Conservation (phyloP, 2,113 vertebrate genomes). For the Platichthys stellatus region DNA sequence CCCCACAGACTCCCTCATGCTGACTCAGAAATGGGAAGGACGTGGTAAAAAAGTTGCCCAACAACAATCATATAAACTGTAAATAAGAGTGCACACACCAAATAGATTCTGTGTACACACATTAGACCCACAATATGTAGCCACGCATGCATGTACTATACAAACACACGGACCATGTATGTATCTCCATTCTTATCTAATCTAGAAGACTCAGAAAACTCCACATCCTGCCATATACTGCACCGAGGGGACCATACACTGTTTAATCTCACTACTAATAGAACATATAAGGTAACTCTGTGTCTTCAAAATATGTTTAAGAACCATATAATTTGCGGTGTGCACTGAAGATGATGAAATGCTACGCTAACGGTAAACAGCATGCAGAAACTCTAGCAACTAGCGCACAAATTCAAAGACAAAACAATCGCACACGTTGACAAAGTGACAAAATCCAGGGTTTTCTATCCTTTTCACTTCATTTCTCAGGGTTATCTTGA, state of each 20-base stretch:
- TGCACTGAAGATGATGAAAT: constrained; percentile 37
- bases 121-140: constrained; percentile 47
- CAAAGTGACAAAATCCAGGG: constrained; percentile 46
- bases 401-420: constrained; percentile 21
- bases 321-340: constrained; percentile 23
- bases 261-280: constrained; percentile 47
- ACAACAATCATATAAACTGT: constrained; percentile 32
- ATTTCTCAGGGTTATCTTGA: constrained; percentile 70
- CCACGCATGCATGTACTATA: constrained; percentile 58
- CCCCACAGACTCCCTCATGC: constrained; percentile 4
- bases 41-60: not conserved
- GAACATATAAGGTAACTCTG: constrained; percentile 15
- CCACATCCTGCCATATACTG: constrained; percentile 40
- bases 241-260: constrained; percentile 46
- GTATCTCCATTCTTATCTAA: constrained; percentile 21
- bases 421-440: not conserved
- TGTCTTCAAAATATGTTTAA: constrained; percentile 18
- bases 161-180: constrained; percentile 34
- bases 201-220: constrained; percentile 16
- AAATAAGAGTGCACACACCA: constrained; percentile 33
- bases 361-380: constrained; percentile 31
- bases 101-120: constrained; percentile 28
- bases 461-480: constrained; percentile 28
- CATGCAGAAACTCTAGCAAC: constrained; percentile 44
- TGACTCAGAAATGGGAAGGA: no score